These are phyloP conservation scores for Drosophila rhopaloa DNA, from an alignment of 1,140 invertebrate genomes.

Conservation along the genomic window DNA sequence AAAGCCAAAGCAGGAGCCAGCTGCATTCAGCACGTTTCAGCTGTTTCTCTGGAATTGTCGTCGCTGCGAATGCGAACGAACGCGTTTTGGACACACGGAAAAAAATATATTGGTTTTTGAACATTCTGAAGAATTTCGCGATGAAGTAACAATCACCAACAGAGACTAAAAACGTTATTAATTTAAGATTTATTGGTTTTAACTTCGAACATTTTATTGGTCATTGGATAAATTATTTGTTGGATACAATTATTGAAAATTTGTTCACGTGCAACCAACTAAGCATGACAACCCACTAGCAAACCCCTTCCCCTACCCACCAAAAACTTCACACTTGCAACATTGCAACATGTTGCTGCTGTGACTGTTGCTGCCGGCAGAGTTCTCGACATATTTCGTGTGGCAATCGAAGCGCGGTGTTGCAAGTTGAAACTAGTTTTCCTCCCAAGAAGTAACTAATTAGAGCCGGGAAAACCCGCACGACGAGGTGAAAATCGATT, in stretches of 20 bases:
- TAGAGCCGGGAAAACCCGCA: constrained; percentile 30
- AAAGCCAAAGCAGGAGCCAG: constrained; percentile 53
- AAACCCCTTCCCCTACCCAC: background rate
- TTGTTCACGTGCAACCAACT: constrained; percentile 24
- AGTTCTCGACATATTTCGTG: constrained; percentile 60
- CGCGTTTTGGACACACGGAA: constrained; percentile 29
- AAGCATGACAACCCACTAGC: constrained; percentile 45
- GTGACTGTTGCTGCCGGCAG: constrained; percentile 9
- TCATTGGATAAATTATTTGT: too few relatives aligned
- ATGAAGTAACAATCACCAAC: background rate
- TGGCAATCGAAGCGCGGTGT: constrained; percentile 42
- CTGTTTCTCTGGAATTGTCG: constrained; percentile 70
- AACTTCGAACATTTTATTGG: too few relatives aligned
- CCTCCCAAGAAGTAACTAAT: constrained; percentile 46
- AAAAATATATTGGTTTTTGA: background rate
- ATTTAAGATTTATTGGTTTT: too few relatives aligned
- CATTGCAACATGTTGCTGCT: constrained; percentile 67
- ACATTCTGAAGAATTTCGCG: background rate
- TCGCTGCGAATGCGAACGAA: constrained; percentile 38
- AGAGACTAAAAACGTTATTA: too few relatives aligned
- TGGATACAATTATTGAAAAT: background rate
- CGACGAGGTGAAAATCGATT: constrained; percentile 52
- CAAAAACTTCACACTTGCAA: constrained; percentile 13
- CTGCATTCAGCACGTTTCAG: constrained; percentile 67
- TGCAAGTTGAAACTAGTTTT: constrained; percentile 51